Conservation (phyloP, 2,113 vertebrate species). For the Bubalus kerabau region DNA sequence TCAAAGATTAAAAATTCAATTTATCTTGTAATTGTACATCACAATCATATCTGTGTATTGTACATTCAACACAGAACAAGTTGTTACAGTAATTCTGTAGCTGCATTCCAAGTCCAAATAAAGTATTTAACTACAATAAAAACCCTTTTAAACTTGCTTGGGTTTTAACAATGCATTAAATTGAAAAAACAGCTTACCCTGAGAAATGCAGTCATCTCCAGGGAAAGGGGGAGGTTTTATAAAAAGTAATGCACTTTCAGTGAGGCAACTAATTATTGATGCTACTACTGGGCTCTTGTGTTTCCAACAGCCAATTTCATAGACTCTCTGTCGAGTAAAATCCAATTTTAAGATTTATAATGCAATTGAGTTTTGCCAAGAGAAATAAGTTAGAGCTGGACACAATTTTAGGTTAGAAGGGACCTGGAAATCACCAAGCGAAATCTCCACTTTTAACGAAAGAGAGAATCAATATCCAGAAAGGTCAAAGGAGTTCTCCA, state of each 20-base stretch:
- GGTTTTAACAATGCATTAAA: slow-evolving; percentile 59
- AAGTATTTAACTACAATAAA: slow-evolving; percentile 54
- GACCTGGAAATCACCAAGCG: background rate
- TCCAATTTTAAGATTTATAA: slow-evolving; percentile 62
- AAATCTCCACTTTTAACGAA: background rate
- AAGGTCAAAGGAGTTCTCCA: background rate
- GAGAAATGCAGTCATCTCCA: slow-evolving; percentile 19
- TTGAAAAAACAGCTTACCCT: slow-evolving; percentile 46
- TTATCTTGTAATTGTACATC: slow-evolving; percentile 39
- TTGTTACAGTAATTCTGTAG: slow-evolving; percentile 40
- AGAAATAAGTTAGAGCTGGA: background rate
- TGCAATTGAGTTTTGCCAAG: slow-evolving; percentile 46
- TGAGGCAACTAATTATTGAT: slow-evolving; percentile 70
- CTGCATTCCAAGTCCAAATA: slow-evolving; percentile 41
- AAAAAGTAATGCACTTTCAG: slow-evolving; percentile 51
- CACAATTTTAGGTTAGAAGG: background rate
- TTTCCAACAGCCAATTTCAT: slow-evolving; percentile 66
- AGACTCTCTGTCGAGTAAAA: slow-evolving; percentile 55
- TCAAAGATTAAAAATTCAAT: background rate
- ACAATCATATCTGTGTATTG: slow-evolving; percentile 44
- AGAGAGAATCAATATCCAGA: background rate
- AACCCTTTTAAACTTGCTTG: slow-evolving; percentile 23
- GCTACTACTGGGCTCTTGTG: slow-evolving; percentile 25
- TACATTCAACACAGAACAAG: slow-evolving; percentile 14
- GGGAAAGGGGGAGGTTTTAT: background rate